A percentile compares a stretch with the other conserved stretches of the same genome.
These are phyloP conservation scores for Marasmarcha lunaedactyla DNA, from an alignment of 2,888 invertebrate species.

Conservation along the genomic window DNA sequence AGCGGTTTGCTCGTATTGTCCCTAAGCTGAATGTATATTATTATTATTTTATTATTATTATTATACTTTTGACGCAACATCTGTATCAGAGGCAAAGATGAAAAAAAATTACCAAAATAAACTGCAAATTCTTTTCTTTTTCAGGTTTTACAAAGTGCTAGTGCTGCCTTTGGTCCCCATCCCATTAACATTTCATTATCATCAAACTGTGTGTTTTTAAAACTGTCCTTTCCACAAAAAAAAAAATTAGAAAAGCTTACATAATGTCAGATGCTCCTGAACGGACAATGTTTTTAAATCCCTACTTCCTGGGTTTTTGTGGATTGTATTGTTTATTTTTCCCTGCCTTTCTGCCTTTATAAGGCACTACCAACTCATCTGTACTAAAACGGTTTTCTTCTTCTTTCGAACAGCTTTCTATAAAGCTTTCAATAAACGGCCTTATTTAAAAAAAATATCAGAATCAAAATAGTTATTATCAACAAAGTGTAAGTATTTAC, in stretches of 20 bases:
- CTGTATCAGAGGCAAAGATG: not conserved
- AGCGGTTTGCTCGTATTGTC: not conserved
- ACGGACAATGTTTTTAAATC: constrained; percentile 21
- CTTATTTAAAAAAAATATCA: constrained; percentile 12
- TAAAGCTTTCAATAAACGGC: constrained; percentile 10
- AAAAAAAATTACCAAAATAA: not conserved
- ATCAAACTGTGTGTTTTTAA: constrained; percentile 13
- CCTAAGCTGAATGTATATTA: not conserved
- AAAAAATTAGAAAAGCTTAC: constrained; percentile 23
- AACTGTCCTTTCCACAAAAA: constrained; percentile 21
- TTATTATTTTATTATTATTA: no score
- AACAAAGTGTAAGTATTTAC: constrained; percentile 10
- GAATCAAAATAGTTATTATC: constrained; percentile 7
- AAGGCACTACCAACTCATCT: constrained; percentile 27
- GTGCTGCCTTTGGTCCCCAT: constrained; percentile 17
- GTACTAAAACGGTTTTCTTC: constrained; percentile 17
- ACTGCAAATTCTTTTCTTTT: not conserved
- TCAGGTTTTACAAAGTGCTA: constrained; percentile 15
- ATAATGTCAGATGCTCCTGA: constrained; percentile 19
- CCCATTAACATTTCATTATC: constrained; percentile 15
- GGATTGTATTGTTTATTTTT: constrained; percentile 23
- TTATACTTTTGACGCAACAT: not conserved
- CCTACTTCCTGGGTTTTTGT: constrained; percentile 25
- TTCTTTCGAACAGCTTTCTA: constrained; percentile 11
- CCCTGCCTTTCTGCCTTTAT: constrained; percentile 26